These are phyloP conservation scores for Macrophya annulata DNA, from an alignment of 2,888 invertebrate species.

Conservation along the genomic window DNA sequence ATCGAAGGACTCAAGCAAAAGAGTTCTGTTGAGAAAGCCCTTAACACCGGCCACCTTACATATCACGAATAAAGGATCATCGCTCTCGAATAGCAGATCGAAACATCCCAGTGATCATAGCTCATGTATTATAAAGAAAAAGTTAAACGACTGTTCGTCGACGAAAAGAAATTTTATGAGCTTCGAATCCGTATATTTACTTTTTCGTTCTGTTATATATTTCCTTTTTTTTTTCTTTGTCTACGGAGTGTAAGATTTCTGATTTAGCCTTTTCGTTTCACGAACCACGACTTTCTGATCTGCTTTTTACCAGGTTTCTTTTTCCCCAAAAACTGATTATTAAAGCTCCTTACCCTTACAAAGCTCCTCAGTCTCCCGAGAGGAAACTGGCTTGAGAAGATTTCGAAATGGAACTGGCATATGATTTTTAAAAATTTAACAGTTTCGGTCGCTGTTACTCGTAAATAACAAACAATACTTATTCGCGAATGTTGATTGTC, in stretches of 20 bases:
- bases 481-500: conserved; percentile 44
- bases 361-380: not conserved
- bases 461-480: not conserved
- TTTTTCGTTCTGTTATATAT: not conserved
- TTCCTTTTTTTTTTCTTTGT: not conserved
- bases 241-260: not conserved
- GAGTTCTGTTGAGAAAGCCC: conserved; percentile 6
- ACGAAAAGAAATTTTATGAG: not conserved
- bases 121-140: not conserved
- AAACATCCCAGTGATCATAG: not conserved
- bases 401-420: conserved; percentile 21
- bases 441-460: conserved; percentile 1
- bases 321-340: conserved; percentile 27
- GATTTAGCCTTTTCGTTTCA: not conserved
- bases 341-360: conserved; percentile 24
- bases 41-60: not conserved
- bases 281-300: conserved; percentile 8
- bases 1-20: conserved; percentile 21
- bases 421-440: conserved; percentile 29
- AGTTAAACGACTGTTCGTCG: not conserved
- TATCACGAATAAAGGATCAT: not conserved
- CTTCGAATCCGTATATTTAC: not conserved
- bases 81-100: not conserved
- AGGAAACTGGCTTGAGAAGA: conserved; percentile 2
- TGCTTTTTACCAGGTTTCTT: not conserved